Percentiles rank a stretch among this genome's conserved stretches.
Evolutionary conservation across 2,113 vertebrate species (phyloP).

Genomic region (Ailuropoda melanoleuca): DNA sequence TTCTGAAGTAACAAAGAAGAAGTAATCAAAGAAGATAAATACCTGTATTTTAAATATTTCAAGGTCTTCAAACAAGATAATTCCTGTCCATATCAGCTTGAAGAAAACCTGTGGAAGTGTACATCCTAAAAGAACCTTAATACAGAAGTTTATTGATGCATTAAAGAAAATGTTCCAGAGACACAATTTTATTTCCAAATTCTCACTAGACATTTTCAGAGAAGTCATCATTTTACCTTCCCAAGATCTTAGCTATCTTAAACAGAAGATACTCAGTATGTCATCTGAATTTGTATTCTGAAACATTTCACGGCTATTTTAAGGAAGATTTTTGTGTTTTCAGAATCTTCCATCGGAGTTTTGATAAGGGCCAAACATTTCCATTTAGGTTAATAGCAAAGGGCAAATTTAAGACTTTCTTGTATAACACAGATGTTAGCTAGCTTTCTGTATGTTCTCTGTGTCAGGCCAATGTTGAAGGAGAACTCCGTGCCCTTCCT

Average conservation of each 20-base stretch:
- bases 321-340: slow-evolving; percentile 36
- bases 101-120: neutral
- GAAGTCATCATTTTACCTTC: neutral
- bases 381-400: neutral
- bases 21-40: slow-evolving; percentile 40
- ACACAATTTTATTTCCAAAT: neutral
- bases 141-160: neutral
- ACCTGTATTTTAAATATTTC: slow-evolving; percentile 23
- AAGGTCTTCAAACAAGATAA: slow-evolving; percentile 43
- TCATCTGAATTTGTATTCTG: slow-evolving; percentile 32
- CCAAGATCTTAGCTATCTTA: slow-evolving; percentile 23
- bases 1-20: slow-evolving; percentile 34
- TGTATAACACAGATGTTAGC: neutral
- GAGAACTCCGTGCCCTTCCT: neutral
- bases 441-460: neutral
- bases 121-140: neutral
- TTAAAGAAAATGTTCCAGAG: slow-evolving; percentile 44
- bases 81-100: neutral
- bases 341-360: neutral
- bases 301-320: slow-evolving; percentile 32
- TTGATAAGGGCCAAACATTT: neutral
- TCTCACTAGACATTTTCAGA: neutral
- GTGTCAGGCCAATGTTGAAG: neutral
- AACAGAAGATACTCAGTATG: neutral
- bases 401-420: neutral